These are phyloP conservation scores for Zosterops japonicus DNA, from an alignment of 2,113 vertebrate species.

Conservation along the genomic window DNA sequence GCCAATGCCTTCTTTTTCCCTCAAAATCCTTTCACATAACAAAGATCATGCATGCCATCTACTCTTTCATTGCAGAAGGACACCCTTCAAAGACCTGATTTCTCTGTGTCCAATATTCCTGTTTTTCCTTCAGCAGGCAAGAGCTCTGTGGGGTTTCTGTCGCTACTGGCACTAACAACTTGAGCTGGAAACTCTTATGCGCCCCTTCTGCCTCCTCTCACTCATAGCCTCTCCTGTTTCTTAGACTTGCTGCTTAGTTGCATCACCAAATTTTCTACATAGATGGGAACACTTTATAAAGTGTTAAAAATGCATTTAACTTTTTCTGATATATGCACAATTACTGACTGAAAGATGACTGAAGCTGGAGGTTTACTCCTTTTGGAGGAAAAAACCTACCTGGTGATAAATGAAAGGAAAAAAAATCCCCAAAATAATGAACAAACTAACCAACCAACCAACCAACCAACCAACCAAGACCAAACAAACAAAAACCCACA, in stretches of 20 bases:
- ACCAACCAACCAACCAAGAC: not conserved
- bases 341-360: not conserved
- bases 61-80: not conserved
- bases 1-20: not conserved
- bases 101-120: not conserved
- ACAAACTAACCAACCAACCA: not conserved
- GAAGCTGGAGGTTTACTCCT: not conserved
- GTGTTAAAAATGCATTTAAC: not conserved
- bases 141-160: not conserved
- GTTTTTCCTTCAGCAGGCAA: not conserved
- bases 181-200: not conserved
- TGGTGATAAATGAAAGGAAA: not conserved
- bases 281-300: not conserved
- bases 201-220: not conserved
- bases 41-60: not conserved
- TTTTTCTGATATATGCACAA: not conserved
- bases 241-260: not conserved
- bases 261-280: not conserved
- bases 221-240: not conserved
- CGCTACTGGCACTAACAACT: not conserved
- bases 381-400: not conserved
- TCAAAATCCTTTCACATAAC: not conserved
- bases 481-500: not conserved
- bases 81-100: not conserved
- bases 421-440: rapidly evolving